Evolutionary conservation across 2,888 invertebrate species (phyloP).

Genomic region (Hydriomena furcata): DNA sequence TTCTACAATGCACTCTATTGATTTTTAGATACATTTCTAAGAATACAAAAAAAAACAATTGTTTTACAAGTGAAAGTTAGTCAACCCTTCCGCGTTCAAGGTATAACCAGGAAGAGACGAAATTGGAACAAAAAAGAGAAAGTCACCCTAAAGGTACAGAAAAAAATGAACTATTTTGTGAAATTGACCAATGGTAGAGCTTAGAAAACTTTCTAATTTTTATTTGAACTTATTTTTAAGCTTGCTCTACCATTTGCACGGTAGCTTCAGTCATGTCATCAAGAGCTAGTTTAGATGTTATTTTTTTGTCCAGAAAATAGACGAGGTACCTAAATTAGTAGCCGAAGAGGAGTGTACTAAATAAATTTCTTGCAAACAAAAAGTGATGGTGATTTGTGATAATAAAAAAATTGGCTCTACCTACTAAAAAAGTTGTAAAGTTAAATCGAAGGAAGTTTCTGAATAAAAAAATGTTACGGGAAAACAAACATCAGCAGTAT

Average conservation of each 20-base stretch:
- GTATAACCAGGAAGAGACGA: constrained; percentile 68
- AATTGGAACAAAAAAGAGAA: constrained; percentile 82
- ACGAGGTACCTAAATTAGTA: neutral
- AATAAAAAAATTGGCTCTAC: constrained; percentile 18
- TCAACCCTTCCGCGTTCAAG: constrained; percentile 72
- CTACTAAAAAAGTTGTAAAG: constrained; percentile 25
- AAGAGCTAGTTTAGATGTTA: neutral
- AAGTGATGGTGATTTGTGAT: constrained; percentile 22
- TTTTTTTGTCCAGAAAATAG: neutral
- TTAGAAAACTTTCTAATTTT: constrained; percentile 74
- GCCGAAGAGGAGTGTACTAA: neutral
- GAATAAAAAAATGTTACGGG: constrained; percentile 23
- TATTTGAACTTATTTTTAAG: constrained; percentile 54
- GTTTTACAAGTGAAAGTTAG: constrained; percentile 74
- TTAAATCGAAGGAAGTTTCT: constrained; percentile 26
- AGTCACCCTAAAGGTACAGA: constrained; percentile 63
- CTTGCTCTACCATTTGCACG: constrained; percentile 62
- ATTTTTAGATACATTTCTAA: constrained; percentile 8
- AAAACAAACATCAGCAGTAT: constrained; percentile 34
- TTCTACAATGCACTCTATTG: constrained; percentile 14
- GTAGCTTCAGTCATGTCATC: constrained; percentile 53
- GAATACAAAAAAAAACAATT: constrained; percentile 47
- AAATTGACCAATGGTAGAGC: constrained; percentile 64
- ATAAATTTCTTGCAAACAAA: neutral
- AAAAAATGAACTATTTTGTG: constrained; percentile 56